Evolutionary conservation across 2,888 invertebrate species (phyloP).

Genomic region (Hirtodrosophila duncani): DNA sequence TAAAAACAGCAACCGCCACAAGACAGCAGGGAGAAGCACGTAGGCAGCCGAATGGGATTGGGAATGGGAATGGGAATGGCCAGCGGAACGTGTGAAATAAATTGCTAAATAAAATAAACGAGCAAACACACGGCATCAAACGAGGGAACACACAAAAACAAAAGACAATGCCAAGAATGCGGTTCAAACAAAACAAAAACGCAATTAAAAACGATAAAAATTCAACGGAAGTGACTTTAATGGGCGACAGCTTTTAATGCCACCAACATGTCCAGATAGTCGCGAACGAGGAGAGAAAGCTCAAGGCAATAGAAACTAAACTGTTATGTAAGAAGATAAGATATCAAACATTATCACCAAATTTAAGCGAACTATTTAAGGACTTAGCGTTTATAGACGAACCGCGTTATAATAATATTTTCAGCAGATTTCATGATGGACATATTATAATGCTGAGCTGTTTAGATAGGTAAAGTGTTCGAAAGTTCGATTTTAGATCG

Average conservation of each 20-base stretch:
- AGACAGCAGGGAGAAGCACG: conserved; percentile 50
- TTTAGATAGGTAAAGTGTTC: too few relatives aligned
- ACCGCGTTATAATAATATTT: too few relatives aligned
- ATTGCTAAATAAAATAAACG: conserved; percentile 75
- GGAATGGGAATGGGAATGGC: conserved; percentile 1
- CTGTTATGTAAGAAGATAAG: too few relatives aligned
- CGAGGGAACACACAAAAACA: conserved; percentile 36
- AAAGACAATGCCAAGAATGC: conserved; percentile 6
- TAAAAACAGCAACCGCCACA: conserved; percentile 65
- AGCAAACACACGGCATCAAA: conserved; percentile 66
- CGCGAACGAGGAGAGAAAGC: conserved; percentile 25
- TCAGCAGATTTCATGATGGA: too few relatives aligned
- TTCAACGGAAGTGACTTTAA: conserved; percentile 61
- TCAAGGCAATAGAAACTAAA: background rate
- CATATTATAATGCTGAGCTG: too few relatives aligned
- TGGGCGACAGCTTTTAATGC: conserved; percentile 51
- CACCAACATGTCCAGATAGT: conserved; percentile 9
- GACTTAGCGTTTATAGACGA: too few relatives aligned
- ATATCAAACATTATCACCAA: too few relatives aligned
- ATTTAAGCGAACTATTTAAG: too few relatives aligned
- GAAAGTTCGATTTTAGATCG: too few relatives aligned
- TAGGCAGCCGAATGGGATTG: conserved; percentile 20
- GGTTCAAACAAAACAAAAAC: conserved; percentile 32
- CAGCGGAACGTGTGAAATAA: conserved; percentile 66
- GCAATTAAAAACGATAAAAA: conserved; percentile 74